A percentile compares a stretch with the other conserved stretches of the same genome.
phyloP scores from a whole-genome alignment of 2,797 vertebrate genomes.

The Neosilurus hyrtlii region DNA sequence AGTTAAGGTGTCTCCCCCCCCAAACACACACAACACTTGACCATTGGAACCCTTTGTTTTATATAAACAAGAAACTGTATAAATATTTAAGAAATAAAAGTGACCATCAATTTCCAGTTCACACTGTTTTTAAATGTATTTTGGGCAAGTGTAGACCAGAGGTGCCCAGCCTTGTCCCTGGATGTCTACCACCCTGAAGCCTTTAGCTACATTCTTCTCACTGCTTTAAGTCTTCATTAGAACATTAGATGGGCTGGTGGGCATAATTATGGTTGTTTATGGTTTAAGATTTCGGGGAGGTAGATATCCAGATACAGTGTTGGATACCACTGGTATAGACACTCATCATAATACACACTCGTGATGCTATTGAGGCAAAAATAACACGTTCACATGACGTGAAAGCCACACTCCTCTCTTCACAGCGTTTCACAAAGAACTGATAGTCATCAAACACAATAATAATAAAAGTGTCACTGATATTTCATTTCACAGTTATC shows the following conservation, averaged over 20 bases:
- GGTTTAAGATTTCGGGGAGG: too few species aligned
- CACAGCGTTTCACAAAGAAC: slow-evolving; percentile 54
- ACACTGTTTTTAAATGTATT: slow-evolving; percentile 45
- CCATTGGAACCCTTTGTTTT: slow-evolving; percentile 17
- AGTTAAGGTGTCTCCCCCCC: too few species aligned
- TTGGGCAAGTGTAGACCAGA: slow-evolving; percentile 27
- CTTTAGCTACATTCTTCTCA: too few species aligned
- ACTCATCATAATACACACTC: slow-evolving; percentile 39
- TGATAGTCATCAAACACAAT: slow-evolving; percentile 34
- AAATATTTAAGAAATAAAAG: slow-evolving; percentile 69
- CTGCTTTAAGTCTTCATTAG: too few species aligned
- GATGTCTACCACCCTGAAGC: too few species aligned
- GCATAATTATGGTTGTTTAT: too few species aligned
- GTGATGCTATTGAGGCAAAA: slow-evolving; percentile 39
- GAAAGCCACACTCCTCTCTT: slow-evolving; percentile 58
- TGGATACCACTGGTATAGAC: slow-evolving; percentile 11
- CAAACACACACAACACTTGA: background rate
- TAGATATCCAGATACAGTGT: too few species aligned
- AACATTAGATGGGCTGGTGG: too few species aligned
- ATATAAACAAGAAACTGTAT: slow-evolving; percentile 55
- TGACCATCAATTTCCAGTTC: slow-evolving; percentile 28
- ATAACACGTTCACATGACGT: slow-evolving; percentile 46
- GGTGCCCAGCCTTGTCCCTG: too few species aligned
- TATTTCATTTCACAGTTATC: slow-evolving; percentile 24
- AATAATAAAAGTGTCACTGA: slow-evolving; percentile 17